These are phyloP conservation scores for Danio albolineatus DNA, from an alignment of 2,797 vertebrate genomes.

Conservation along the genomic window DNA sequence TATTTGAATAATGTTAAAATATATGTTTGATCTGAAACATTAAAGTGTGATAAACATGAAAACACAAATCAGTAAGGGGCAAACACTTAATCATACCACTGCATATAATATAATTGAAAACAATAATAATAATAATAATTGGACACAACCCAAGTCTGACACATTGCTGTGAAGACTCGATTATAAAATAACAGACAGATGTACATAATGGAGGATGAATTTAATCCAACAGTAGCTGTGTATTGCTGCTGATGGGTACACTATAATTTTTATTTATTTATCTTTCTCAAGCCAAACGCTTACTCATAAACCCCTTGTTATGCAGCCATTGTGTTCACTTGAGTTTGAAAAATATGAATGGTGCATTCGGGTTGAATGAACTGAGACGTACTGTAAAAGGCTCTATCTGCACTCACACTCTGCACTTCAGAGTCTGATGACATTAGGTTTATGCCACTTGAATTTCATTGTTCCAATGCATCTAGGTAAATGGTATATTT, in stretches of 20 bases:
- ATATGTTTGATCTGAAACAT: too few species aligned
- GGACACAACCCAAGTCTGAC: not conserved
- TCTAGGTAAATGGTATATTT: constrained; percentile 12
- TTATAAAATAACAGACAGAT: constrained; percentile 15
- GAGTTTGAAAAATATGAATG: constrained; percentile 25
- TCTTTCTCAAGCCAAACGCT: constrained; percentile 20
- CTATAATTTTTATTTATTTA: constrained; percentile 4
- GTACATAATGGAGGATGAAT: not conserved
- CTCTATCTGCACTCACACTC: constrained; percentile 16
- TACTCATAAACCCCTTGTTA: constrained; percentile 13
- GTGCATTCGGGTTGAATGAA: constrained; percentile 34
- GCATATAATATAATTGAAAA: too few species aligned
- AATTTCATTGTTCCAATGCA: constrained; percentile 50
- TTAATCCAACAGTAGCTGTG: constrained; percentile 3
- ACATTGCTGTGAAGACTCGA: not conserved
- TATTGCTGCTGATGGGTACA: not conserved
- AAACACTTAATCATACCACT: too few species aligned
- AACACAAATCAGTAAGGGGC: too few species aligned
- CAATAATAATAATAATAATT: not conserved
- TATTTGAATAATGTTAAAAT: too few species aligned
- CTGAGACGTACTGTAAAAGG: constrained; percentile 31
- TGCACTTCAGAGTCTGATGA: constrained; percentile 66
- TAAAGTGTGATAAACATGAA: too few species aligned
- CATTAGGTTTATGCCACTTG: constrained; percentile 71
- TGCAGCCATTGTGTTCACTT: constrained; percentile 33